Base-by-base conservation (phyloP, 1,140 invertebrate genomes). In the Drosophila ananassae region DNA sequence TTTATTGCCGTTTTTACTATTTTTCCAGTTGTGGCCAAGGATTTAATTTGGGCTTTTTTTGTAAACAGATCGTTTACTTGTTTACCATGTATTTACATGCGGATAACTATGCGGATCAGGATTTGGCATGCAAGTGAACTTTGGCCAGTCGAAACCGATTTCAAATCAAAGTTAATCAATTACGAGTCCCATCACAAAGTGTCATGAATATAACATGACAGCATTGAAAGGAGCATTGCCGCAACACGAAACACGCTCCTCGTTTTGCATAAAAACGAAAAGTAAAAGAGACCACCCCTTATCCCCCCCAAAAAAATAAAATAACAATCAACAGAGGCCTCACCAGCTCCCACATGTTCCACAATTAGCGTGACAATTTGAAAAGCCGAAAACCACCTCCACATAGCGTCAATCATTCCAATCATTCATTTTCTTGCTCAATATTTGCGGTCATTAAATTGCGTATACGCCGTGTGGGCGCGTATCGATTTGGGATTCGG, bases 311-410 rank as follows among this genome's bases (percentile, higher is more conserved):
- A 17, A 41, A 50, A 46, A 62, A 59, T 48, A 17, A 32, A 62
- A 53, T 32, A 69, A 44, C 52, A 77, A 68, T 69, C 73, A 73
- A 66, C n/a, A 44, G 12, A 5, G 9, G 39, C 9, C 22, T 9
- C 22, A 17, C 3, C 66, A 66, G 60, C 66, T 55, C 62, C 73
- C 69, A 74, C 81, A 71, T 77, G 60, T 63, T 66, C 72, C 76
- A 81, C 77, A 87, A 85, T 85, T 87, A 85, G 82, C 81, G 81
- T 84, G 81, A 78, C 82, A 87, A 87, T 82, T 82, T 72, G 83
- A 79, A 82, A 89, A 67, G 78, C 74, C 77, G 66, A 68, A 84
- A 75, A 74, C 73, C 77, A 63, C 73, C 48, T 56, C 52, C 30
- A 39, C 53, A 5, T 37, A 51, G 53, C 59, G 59, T 74, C 71